Evolutionary conservation across 1,140 invertebrate species (phyloP).

Genomic region (Philopotamus ludificatus): DNA sequence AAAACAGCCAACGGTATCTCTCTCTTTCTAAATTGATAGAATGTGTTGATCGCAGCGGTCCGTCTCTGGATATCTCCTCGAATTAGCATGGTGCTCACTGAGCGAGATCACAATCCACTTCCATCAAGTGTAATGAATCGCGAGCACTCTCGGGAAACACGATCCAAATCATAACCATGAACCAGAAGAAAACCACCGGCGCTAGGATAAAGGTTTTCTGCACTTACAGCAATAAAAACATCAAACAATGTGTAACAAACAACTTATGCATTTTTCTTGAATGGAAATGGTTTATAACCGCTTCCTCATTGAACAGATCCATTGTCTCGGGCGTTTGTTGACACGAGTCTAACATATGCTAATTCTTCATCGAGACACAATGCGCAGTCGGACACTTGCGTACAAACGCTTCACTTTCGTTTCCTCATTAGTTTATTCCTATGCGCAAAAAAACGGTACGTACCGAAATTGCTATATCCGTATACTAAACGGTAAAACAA

Average conservation of each 20-base stretch:
- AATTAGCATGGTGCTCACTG: neutral
- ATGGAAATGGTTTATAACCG: too few relatives aligned
- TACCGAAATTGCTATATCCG: neutral
- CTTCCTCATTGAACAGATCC: too few relatives aligned
- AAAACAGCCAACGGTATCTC: neutral
- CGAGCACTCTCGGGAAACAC: neutral
- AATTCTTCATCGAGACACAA: neutral
- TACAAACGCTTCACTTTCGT: neutral
- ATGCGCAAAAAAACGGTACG: neutral
- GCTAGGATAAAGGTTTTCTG: neutral
- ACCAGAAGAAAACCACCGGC: neutral
- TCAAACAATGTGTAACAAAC: too few relatives aligned
- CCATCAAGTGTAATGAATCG: neutral
- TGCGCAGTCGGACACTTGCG: neutral
- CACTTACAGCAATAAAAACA: neutral
- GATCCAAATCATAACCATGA: constrained; percentile 2
- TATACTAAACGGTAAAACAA: neutral
- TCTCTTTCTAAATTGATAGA: constrained; percentile 3
- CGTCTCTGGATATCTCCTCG: too few relatives aligned
- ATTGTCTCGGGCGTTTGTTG: too few relatives aligned
- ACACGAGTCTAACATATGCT: neutral
- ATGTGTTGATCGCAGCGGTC: neutral
- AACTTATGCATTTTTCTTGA: too few relatives aligned
- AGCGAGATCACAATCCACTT: neutral
- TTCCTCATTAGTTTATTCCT: neutral